Evolutionary conservation across 2,888 invertebrate genomes (phyloP).

Genomic region (Oxycera nigricornis): DNA sequence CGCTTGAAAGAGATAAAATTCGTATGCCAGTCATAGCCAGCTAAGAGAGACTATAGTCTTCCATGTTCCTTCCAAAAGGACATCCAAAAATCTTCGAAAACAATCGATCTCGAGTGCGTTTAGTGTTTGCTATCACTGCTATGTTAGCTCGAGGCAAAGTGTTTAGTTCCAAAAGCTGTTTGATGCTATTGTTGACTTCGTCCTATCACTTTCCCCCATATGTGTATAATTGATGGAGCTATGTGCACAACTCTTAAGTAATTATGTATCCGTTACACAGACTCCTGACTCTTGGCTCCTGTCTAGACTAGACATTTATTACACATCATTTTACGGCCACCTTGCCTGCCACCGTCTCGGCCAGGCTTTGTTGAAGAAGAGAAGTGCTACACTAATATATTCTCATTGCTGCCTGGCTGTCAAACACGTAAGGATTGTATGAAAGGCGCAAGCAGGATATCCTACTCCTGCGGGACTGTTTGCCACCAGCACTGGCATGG

Average conservation of each 20-base stretch:
- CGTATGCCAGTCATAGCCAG: background rate
- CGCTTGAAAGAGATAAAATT: too few species aligned
- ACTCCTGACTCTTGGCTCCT: slow-evolving; percentile 28
- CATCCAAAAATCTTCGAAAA: background rate
- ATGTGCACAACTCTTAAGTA: slow-evolving; percentile 24
- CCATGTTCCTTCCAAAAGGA: background rate
- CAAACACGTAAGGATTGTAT: background rate
- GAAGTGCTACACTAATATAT: background rate
- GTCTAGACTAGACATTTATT: slow-evolving; percentile 35
- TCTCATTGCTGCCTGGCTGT: background rate
- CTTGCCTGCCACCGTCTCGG: slow-evolving; percentile 10
- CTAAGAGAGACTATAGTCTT: background rate
- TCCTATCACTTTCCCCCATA: background rate
- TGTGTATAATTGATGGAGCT: slow-evolving; percentile 16
- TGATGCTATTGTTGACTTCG: slow-evolving; percentile 21
- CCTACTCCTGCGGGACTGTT: background rate
- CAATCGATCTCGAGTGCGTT: background rate
- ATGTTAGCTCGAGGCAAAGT: too few species aligned
- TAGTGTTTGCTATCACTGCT: too few species aligned
- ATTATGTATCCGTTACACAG: slow-evolving; percentile 37
- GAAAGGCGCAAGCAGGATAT: slow-evolving; percentile 16
- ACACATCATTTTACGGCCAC: slow-evolving; percentile 28
- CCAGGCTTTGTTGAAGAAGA: slow-evolving; percentile 1
- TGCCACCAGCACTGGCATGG: background rate
- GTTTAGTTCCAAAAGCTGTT: slow-evolving; percentile 13